Percentiles rank a stretch among this genome's conserved stretches.
These are phyloP conservation scores for Lasioglossum pauxillum DNA, from an alignment of 2,888 invertebrate genomes.

Conservation along the genomic window DNA sequence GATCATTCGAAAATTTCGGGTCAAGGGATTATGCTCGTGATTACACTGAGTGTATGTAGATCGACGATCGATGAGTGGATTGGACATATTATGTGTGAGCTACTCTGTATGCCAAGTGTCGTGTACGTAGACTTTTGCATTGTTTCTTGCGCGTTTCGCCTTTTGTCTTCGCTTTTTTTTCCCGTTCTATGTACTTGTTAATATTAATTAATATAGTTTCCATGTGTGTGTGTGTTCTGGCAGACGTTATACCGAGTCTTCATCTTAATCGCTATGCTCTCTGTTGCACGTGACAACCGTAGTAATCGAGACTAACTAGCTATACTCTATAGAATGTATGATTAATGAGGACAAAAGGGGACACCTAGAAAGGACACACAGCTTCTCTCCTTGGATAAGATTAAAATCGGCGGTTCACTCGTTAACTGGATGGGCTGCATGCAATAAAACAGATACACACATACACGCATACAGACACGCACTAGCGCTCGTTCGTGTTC, in stretches of 20 bases:
- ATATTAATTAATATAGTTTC: neutral
- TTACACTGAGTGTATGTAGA: neutral
- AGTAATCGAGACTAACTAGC: slow-evolving; percentile 41
- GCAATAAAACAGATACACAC: slow-evolving; percentile 52
- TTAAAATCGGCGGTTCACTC: slow-evolving; percentile 37
- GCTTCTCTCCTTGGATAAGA: slow-evolving; percentile 17
- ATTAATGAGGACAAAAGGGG: slow-evolving; percentile 40
- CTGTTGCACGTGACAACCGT: neutral
- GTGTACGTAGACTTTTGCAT: slow-evolving; percentile 14
- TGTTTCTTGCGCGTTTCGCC: slow-evolving; percentile 11
- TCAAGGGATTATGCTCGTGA: slow-evolving; percentile 3
- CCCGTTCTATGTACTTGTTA: neutral
- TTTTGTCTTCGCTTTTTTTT: neutral
- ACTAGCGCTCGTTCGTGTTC: slow-evolving; percentile 1
- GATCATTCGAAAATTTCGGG: slow-evolving; percentile 24
- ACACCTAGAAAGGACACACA: slow-evolving; percentile 59
- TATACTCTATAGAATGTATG: slow-evolving; percentile 32
- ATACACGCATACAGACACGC: slow-evolving; percentile 51
- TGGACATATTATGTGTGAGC: neutral
- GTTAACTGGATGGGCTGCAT: slow-evolving; percentile 55
- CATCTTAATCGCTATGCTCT: neutral
- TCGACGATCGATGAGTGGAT: slow-evolving; percentile 13
- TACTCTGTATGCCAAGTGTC: slow-evolving; percentile 22
- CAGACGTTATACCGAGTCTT: neutral
- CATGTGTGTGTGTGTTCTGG: neutral